phyloP scores from a whole-genome alignment of 2,888 invertebrate genomes.

The Lasioglossum vierecki region DNA sequence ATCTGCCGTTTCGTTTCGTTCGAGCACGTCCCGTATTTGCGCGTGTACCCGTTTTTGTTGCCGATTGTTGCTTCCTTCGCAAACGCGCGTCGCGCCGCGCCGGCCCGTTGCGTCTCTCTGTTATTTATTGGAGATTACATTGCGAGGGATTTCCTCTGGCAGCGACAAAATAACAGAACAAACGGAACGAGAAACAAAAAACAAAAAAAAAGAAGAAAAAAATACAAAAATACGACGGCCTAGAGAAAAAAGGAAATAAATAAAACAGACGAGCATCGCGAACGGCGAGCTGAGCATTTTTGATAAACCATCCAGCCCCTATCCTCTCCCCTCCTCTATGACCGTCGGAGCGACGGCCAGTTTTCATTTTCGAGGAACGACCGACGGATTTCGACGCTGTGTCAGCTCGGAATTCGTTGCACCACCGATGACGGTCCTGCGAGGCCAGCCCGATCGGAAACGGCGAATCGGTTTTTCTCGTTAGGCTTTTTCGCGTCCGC shows the following conservation, averaged over 20 bases:
- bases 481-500: slow-evolving; percentile 6
- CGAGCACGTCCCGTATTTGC: slow-evolving; percentile 46
- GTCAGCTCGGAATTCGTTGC: slow-evolving; percentile 26
- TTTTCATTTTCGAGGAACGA: slow-evolving; percentile 19
- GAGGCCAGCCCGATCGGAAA: background rate
- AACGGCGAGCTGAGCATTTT: slow-evolving; percentile 18
- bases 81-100: slow-evolving; percentile 10
- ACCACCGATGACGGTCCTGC: background rate
- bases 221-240: background rate
- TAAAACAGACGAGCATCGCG: slow-evolving; percentile 4
- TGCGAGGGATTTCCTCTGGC: slow-evolving; percentile 21
- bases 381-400: slow-evolving; percentile 26
- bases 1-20: slow-evolving; percentile 49
- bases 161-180: slow-evolving; percentile 3
- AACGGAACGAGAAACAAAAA: background rate
- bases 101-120: slow-evolving; percentile 5
- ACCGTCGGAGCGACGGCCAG: background rate
- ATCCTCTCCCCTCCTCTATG: background rate
- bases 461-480: slow-evolving; percentile 2
- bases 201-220: background rate
- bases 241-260: slow-evolving; percentile 1
- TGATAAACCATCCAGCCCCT: slow-evolving; percentile 25
- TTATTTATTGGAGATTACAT: slow-evolving; percentile 53
- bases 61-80: slow-evolving; percentile 47
- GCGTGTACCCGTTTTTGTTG: slow-evolving; percentile 14